These are phyloP conservation scores for Erynnis tages DNA, from an alignment of 2,888 invertebrate genomes.

Conservation along the genomic window DNA sequence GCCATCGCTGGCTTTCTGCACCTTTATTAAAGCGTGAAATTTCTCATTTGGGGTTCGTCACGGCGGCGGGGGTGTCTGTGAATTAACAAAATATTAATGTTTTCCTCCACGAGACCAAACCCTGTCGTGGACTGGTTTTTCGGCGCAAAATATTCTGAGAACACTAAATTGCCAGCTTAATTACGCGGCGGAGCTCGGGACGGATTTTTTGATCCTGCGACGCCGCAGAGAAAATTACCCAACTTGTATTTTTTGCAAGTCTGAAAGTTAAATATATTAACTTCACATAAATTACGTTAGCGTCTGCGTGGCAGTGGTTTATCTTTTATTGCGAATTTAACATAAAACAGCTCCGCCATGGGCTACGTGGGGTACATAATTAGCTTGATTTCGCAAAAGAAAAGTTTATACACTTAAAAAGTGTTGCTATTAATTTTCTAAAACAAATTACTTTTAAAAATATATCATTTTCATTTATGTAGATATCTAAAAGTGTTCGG, in stretches of 20 bases:
- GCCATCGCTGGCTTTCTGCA: slow-evolving; percentile 4
- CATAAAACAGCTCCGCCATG: no score
- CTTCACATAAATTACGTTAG: neutral
- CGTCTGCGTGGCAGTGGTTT: neutral
- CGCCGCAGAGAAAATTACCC: neutral
- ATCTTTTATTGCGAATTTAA: neutral
- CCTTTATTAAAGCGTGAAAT: slow-evolving; percentile 17
- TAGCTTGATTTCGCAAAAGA: no score
- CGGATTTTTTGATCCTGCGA: neutral
- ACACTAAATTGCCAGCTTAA: slow-evolving; percentile 14
- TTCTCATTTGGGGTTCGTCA: slow-evolving; percentile 10
- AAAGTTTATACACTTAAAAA: no score
- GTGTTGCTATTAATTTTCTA: no score
- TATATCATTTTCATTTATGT: no score
- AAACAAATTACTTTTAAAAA: no score
- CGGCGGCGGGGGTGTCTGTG: neutral
- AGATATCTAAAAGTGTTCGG: neutral
- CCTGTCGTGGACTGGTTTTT: neutral
- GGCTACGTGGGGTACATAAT: no score
- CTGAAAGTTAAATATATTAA: neutral
- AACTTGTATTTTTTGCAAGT: neutral
- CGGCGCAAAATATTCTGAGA: slow-evolving; percentile 9
- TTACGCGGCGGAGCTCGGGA: neutral
- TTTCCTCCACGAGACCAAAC: slow-evolving; percentile 7
- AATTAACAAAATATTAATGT: slow-evolving; percentile 21